These are phyloP conservation scores for Tribolium madens DNA, from an alignment of 1,140 invertebrate species.

Conservation along the genomic window DNA sequence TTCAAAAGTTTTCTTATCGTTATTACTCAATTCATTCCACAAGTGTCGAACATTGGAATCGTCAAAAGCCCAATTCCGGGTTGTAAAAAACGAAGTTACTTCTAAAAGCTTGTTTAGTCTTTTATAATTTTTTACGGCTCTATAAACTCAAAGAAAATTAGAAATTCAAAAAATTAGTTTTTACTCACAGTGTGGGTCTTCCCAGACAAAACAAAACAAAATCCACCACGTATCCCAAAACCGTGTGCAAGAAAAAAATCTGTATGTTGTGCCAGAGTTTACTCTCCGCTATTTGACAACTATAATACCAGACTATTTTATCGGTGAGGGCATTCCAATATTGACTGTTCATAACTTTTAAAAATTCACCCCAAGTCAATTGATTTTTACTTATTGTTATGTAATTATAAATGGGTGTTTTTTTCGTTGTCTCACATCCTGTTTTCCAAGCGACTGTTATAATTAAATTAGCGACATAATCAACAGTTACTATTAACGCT, in stretches of 20 bases:
- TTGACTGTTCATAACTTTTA: slow-evolving; percentile 65
- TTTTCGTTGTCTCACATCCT: background rate
- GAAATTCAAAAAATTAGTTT: background rate
- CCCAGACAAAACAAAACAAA: slow-evolving; percentile 68
- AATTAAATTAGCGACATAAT: slow-evolving; percentile 81
- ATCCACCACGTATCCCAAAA: slow-evolving; percentile 73
- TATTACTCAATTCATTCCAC: slow-evolving; percentile 70
- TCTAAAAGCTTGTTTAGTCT: slow-evolving; percentile 80
- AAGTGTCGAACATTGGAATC: slow-evolving; percentile 75
- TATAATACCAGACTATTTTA: slow-evolving; percentile 70
- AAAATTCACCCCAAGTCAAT: slow-evolving; percentile 64
- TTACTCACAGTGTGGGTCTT: slow-evolving; percentile 69
- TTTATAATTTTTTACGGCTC: slow-evolving; percentile 78
- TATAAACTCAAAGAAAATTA: slow-evolving; percentile 59
- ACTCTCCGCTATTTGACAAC: slow-evolving; percentile 68
- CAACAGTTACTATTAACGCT: slow-evolving; percentile 84
- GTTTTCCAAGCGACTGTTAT: slow-evolving; percentile 77
- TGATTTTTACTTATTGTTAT: background rate
- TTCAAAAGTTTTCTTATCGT: slow-evolving; percentile 73
- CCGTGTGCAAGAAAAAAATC: slow-evolving; percentile 70
- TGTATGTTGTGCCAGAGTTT: slow-evolving; percentile 66
- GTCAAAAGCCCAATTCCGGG: slow-evolving; percentile 77
- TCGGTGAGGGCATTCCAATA: slow-evolving; percentile 67
- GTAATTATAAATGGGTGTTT: slow-evolving; percentile 35
- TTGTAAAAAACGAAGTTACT: slow-evolving; percentile 80